Percentiles rank a stretch among this genome's conserved stretches.
Conservation (phyloP, 1,140 invertebrate species). For the Tetramorium simillimum region DNA sequence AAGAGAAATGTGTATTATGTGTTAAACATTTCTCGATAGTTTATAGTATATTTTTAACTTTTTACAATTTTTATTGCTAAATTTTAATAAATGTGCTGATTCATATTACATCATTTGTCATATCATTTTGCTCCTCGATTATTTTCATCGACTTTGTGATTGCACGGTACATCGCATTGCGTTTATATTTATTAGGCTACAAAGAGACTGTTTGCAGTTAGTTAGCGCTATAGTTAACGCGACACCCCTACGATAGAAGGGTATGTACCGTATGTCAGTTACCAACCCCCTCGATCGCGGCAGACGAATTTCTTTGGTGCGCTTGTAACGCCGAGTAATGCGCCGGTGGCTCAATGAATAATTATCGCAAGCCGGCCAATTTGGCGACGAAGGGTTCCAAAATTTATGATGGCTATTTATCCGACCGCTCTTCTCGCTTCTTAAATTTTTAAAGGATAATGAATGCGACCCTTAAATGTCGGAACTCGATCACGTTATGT, state of each 20-base stretch:
- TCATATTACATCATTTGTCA: not conserved
- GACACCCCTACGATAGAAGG: conserved; percentile 10
- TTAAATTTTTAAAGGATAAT: conserved; percentile 1
- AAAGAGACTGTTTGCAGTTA: conserved; percentile 61
- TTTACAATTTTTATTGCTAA: not conserved
- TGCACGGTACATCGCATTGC: not conserved
- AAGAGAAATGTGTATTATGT: not conserved
- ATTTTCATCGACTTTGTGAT: conserved; percentile 19
- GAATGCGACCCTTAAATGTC: not conserved
- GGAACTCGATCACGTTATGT: not conserved
- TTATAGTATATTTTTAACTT: not conserved
- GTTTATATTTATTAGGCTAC: conserved; percentile 59
- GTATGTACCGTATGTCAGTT: conserved; percentile 49
- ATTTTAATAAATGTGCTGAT: not conserved
- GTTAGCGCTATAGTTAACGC: conserved; percentile 59
- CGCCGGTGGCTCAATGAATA: conserved; percentile 47
- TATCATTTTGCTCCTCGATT: not conserved
- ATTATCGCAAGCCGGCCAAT: conserved; percentile 31
- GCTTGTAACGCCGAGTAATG: conserved; percentile 2
- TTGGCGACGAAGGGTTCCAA: conserved; percentile 13
- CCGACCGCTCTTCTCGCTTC: not conserved
- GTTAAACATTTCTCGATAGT: not conserved
- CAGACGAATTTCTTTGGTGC: conserved; percentile 37
- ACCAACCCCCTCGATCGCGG: conserved; percentile 25
- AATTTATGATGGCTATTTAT: conserved; percentile 40